Base-by-base conservation (phyloP, 2,797 vertebrate species). In the Falco rusticolus region DNA sequence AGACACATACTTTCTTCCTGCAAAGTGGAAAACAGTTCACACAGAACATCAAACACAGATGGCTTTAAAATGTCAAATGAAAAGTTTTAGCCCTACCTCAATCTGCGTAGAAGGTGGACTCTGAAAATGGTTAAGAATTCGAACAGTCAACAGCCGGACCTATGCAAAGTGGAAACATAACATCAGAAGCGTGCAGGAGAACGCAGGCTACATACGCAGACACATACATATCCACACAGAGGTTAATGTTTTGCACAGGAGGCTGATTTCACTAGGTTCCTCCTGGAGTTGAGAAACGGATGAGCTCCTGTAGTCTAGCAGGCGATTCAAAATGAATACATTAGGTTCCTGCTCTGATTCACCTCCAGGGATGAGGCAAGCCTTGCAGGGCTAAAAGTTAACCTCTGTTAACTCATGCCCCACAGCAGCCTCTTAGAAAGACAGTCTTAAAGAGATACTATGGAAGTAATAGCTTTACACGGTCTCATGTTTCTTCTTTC, bases 81-180 rank as follows among this genome's bases (percentile, higher is more conserved):
- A 75, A 94, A 39, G 43, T 47, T 89, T 61, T 34, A 97, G 79
- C 47, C 94, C 61, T 98, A 99, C 99, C 99, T 99, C 98, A 28
- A 89, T 21, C 65, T 94, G 93, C 31, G 94, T 72, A 9, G 98
- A 98, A 97, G 99, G 98, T 25, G 91, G 96, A 24, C 98, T 97
- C 88, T 99, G 98, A 97, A 99, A 99, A 94, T 99, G 98, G 84
- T 98, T 99, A 93, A 99, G 98, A 96, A 99, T 99, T 97, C 99
- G 98, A 96, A 99, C 81, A 14, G 99, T 99, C 97, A 99, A 97
- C 13, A 99, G 98, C 11, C 99, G 99, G 94, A 99, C 98, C 99
- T 99, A 93, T 72, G 51, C 68, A 54, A 96, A 95, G 57, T 25
- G 43, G 79, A 97, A 96, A 37, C 13, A 25, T 3, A 37, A 37